A percentile compares a stretch with the other conserved stretches of the same genome.
Conservation (phyloP, 2,797 vertebrate species). For the Decapterus maruadsi region DNA sequence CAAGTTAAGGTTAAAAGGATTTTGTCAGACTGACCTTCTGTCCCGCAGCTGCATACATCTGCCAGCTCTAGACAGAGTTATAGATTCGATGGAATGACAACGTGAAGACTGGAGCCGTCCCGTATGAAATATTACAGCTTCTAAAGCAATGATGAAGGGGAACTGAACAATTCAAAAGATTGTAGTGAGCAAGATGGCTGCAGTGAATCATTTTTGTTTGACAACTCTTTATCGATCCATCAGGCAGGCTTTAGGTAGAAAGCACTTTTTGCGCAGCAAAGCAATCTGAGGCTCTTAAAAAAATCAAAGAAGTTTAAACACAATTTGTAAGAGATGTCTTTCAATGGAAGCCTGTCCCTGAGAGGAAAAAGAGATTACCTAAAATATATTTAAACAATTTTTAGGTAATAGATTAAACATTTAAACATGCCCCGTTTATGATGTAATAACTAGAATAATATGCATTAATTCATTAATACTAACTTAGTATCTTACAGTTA, state of each 20-base stretch:
- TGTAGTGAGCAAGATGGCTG: constrained; percentile 35
- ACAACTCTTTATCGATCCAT: constrained; percentile 56
- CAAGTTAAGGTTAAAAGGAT: constrained; percentile 75
- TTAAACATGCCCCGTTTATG: neutral
- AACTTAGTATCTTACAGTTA: neutral
- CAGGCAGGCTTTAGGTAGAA: constrained; percentile 32
- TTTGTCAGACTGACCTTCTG: constrained; percentile 67
- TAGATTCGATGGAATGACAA: constrained; percentile 60
- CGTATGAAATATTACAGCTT: constrained; percentile 47
- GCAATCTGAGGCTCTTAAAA: constrained; percentile 8
- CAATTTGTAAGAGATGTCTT: neutral
- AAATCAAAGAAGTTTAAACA: constrained; percentile 7
- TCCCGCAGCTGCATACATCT: constrained; percentile 55
- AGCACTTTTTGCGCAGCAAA: constrained; percentile 22
- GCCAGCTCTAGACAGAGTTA: constrained; percentile 60
- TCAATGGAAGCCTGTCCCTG: neutral
- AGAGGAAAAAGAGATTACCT: neutral
- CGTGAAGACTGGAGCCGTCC: constrained; percentile 39
- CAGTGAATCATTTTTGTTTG: constrained; percentile 56
- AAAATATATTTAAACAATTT: neutral
- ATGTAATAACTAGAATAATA: neutral
- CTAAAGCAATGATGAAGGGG: constrained; percentile 41
- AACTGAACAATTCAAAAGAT: constrained; percentile 56
- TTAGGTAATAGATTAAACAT: neutral
- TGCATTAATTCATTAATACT: neutral